Percentiles rank a stretch among this genome's conserved stretches.
Evolutionary conservation across 2,888 invertebrate genomes (phyloP).

Genomic region (Anticlea derivata): DNA sequence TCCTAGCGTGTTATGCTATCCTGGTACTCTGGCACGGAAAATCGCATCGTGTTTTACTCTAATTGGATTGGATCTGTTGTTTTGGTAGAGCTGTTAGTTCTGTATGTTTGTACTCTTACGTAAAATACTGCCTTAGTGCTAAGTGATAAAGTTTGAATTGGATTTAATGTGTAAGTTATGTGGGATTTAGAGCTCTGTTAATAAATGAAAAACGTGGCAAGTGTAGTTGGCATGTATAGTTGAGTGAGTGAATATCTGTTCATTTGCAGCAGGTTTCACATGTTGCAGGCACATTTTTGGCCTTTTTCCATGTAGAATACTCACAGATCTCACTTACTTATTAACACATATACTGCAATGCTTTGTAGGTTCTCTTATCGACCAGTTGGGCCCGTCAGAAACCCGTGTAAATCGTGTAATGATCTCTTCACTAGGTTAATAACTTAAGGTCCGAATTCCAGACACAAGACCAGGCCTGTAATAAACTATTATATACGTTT

Average conservation of each 20-base stretch:
- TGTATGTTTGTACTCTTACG: slow-evolving; percentile 2
- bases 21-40: slow-evolving; percentile 46
- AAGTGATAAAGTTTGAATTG: slow-evolving; percentile 16
- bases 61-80: slow-evolving; percentile 44
- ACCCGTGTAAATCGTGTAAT: no score
- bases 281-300: no score
- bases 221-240: slow-evolving; percentile 6
- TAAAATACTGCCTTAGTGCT: slow-evolving; percentile 6
- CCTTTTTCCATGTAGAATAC: no score
- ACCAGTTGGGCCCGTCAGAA: no score
- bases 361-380: no score
- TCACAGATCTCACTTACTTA: no score
- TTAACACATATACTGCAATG: no score
- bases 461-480: no score
- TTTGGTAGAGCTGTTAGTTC: slow-evolving; percentile 28
- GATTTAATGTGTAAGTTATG: not conserved
- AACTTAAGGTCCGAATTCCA: no score
- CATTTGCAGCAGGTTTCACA: no score
- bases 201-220: slow-evolving; percentile 16
- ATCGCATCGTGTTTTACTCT: slow-evolving; percentile 43
- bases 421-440: no score
- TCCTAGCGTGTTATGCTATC: slow-evolving; percentile 45
- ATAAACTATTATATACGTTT: no score
- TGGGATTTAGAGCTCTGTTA: slow-evolving; percentile 6
- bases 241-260: not conserved